A percentile compares a stretch with the other conserved stretches of the same genome.
These are phyloP conservation scores for Hydrolagus affinis DNA, from an alignment of 2,113 vertebrate species.

Conservation along the genomic window DNA sequence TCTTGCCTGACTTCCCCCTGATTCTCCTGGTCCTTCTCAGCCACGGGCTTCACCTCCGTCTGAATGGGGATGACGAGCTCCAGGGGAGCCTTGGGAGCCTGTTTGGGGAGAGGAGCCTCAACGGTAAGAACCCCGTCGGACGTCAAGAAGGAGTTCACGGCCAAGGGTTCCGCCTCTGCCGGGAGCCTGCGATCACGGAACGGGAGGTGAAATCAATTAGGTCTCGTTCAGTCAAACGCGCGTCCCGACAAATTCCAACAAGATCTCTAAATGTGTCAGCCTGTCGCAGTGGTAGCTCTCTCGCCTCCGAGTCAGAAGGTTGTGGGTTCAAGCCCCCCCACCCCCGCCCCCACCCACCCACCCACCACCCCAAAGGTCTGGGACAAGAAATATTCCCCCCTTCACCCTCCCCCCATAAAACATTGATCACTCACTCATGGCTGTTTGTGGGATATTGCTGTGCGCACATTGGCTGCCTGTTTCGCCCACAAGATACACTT, in stretches of 20 bases:
- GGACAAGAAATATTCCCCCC: no score
- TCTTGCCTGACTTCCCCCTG: slow-evolving; percentile 12
- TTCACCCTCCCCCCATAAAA: no score
- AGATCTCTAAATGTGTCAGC: not conserved
- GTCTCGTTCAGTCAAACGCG: no score
- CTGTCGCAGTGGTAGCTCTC: no score
- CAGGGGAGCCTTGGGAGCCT: slow-evolving; percentile 34
- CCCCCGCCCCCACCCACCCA: no score
- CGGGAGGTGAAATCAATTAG: slow-evolving; percentile 8
- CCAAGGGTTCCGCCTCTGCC: slow-evolving; percentile 40
- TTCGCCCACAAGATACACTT: no score
- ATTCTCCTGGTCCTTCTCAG: slow-evolving; percentile 30
- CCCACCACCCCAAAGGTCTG: no score
- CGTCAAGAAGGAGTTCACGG: slow-evolving; percentile 47
- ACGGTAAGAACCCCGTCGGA: slow-evolving; percentile 54
- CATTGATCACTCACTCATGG: no score
- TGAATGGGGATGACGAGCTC: slow-evolving; percentile 46
- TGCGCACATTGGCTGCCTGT: no score
- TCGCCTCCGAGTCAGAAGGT: no score
- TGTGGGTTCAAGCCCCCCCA: no score
- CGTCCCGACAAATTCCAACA: not conserved
- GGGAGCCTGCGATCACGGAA: slow-evolving; percentile 48
- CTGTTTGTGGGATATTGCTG: no score
- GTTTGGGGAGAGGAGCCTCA: slow-evolving; percentile 47
- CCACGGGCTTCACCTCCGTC: slow-evolving; percentile 37